These are phyloP conservation scores for Caenorhabditis parvicauda DNA, from an alignment of 2,888 invertebrate genomes.

Conservation along the genomic window DNA sequence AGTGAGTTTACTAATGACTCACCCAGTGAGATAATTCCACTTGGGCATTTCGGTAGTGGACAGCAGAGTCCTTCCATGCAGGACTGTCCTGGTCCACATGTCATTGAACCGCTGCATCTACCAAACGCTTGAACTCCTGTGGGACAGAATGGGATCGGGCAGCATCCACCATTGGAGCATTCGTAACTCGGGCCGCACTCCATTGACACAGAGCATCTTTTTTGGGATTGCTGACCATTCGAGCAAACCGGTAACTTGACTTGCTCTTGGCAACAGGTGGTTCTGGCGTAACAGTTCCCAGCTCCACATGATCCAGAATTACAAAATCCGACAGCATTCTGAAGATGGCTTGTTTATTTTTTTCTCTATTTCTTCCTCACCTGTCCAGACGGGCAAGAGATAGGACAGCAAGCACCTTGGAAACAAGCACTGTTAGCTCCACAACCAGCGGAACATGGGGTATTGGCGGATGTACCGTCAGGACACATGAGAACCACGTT, in stretches of 20 bases:
- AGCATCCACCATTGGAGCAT: slow-evolving; percentile 60
- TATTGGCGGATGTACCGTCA: slow-evolving; percentile 42
- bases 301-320: slow-evolving; percentile 34
- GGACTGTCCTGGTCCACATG: slow-evolving; percentile 36
- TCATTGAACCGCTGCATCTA: slow-evolving; percentile 25
- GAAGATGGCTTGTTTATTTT: slow-evolving; percentile 1
- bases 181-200: slow-evolving; percentile 54
- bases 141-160: slow-evolving; percentile 59
- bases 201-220: slow-evolving; percentile 20
- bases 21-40: slow-evolving; percentile 39
- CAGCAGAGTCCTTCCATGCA: slow-evolving; percentile 56
- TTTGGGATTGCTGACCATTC: slow-evolving; percentile 22
- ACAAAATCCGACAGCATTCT: slow-evolving; percentile 44
- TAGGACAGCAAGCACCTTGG: slow-evolving; percentile 57
- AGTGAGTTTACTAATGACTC: not conserved
- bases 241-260: slow-evolving; percentile 18
- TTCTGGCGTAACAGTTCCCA: slow-evolving; percentile 33
- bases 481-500: slow-evolving; percentile 45
- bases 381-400: slow-evolving; percentile 47
- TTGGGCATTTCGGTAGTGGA: slow-evolving; percentile 52
- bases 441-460: slow-evolving; percentile 33
- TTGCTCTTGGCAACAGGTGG: slow-evolving; percentile 50
- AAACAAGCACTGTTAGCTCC: slow-evolving; percentile 45
- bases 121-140: slow-evolving; percentile 43
- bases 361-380: slow-evolving; percentile 1